Conservation (phyloP, 2,113 vertebrate genomes). For the Acinonyx jubatus region DNA sequence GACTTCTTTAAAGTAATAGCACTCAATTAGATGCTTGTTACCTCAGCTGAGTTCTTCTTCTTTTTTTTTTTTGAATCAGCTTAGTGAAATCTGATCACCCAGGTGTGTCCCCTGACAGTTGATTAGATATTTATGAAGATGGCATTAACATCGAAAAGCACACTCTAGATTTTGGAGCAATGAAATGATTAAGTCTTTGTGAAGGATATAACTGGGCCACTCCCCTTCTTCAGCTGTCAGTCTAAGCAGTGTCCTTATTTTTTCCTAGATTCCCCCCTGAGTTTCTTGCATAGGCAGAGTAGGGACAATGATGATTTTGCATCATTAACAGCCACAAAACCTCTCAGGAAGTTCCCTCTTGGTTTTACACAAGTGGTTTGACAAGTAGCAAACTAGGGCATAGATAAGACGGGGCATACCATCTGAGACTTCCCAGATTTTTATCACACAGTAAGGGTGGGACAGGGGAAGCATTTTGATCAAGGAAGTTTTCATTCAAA, state of each 20-base stretch:
- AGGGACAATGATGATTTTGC: neutral
- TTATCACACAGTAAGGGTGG: neutral
- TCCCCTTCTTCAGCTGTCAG: neutral
- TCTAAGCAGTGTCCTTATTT: neutral
- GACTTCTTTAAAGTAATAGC: neutral
- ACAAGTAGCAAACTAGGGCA: neutral
- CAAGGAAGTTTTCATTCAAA: neutral
- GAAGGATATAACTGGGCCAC: neutral
- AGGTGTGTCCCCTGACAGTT: neutral
- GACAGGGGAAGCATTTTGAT: neutral
- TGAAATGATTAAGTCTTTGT: neutral
- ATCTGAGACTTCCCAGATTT: neutral
- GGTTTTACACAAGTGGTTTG: neutral
- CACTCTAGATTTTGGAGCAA: neutral
- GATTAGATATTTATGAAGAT: neutral
- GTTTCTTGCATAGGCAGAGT: neutral
- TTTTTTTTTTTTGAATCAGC: neutral
- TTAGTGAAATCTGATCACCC: neutral
- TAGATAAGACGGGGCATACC: neutral
- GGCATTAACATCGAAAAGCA: neutral
- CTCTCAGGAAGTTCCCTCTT: neutral
- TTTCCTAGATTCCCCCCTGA: neutral
- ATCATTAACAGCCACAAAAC: neutral
- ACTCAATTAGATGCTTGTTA: neutral
- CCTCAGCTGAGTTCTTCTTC: neutral